Evolutionary conservation across 2,888 invertebrate species (phyloP).

Genomic region (Caenorhabditis sp.): DNA sequence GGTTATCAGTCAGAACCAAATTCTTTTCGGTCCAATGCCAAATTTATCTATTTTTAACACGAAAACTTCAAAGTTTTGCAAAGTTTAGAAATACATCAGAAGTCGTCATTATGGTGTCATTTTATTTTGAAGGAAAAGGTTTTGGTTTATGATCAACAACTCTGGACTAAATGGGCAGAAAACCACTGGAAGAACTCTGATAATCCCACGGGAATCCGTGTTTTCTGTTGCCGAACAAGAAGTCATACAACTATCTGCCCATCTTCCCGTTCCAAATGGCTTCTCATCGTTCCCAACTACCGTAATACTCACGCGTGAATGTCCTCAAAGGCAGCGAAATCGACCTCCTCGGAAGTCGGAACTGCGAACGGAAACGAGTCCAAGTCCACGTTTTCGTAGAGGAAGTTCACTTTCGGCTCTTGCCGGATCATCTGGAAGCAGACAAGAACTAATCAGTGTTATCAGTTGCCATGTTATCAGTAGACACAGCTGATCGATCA

Average conservation of each 20-base stretch:
- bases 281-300: background rate
- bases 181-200: background rate
- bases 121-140: too few species aligned
- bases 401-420: conserved; percentile 49
- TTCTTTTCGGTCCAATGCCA: background rate
- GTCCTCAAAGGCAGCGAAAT: conserved; percentile 51
- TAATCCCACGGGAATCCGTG: too few species aligned
- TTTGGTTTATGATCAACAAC: background rate
- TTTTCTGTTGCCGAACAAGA: too few species aligned
- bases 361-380: conserved; percentile 20
- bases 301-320: conserved; percentile 44
- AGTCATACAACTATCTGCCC: too few species aligned
- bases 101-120: too few species aligned
- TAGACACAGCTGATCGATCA: background rate
- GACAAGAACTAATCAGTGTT: too few species aligned
- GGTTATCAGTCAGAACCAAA: background rate
- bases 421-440: conserved; percentile 46
- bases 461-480: conserved; percentile 8
- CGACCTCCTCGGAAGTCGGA: conserved; percentile 33
- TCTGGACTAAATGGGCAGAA: background rate
- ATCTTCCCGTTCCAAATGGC: too few species aligned
- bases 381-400: conserved; percentile 40
- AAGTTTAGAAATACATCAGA: too few species aligned
- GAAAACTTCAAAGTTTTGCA: too few species aligned
- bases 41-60: too few species aligned